Base-by-base conservation (phyloP, 2,888 invertebrate genomes). In the Dioctria linearis region DNA sequence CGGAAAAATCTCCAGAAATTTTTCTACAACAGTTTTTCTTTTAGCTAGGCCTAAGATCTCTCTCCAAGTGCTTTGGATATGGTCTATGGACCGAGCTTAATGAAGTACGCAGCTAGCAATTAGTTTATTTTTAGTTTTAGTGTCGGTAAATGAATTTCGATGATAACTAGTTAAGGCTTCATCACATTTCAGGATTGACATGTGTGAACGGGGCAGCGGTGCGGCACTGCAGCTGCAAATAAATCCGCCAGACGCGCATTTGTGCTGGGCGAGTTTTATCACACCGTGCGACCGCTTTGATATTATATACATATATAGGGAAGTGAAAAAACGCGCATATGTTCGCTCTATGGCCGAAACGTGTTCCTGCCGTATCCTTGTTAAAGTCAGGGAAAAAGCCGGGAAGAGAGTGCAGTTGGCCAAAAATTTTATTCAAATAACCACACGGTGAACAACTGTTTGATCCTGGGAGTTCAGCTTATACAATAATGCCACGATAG, bases 401-500 rank as follows among this genome's bases (percentile, higher is more conserved):
- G 57, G n/a, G n/a, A 25, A 25, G 25, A 25, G 25, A 57, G 6
- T 71, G 54, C 71, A 71, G 71, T 71, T 71, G 71, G 71, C 71
- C 71, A 49, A 71, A 71, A 71, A 51, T 51, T 71, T 71, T 71
- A 71, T 71, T 71, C 71, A 71, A 71, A 71, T 71, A 71, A 71
- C 71, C 71, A 54, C 71, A 71, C 51, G 51, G 71, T 40, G 71
- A 9, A 71, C 71, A 71, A 71, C 71, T 71, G 71, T 54, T 9
- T 51, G 42, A 40, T 71, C 71, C 71, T 71, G 54, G 54, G 71
- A 71, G 54, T 13, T 8, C 8, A 3, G 43, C 42, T 49, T 46
- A 13, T 11, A 49, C 66, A 63, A 63, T 63, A 40, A 37, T 11
- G 9, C 63, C 61, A 11, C 8, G 11, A 39, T 63, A 66, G 66